Evolutionary conservation across 1,140 invertebrate species (phyloP), one percentile per base, ranked within the genome.

Genomic region (Nixonia krombeini): DNA sequence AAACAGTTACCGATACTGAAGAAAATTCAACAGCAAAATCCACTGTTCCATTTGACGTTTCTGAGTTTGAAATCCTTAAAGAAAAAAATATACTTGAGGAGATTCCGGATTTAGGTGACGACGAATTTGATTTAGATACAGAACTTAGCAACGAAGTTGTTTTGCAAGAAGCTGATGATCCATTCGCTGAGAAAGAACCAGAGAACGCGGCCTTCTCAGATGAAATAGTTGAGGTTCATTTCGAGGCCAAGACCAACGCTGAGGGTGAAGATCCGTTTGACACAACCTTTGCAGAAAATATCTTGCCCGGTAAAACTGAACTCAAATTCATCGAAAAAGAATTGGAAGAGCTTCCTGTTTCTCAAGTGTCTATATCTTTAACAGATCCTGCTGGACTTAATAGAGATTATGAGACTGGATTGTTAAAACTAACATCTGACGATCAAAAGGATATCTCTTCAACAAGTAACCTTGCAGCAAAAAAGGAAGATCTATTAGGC

Each of bases 221-320:
- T 4, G 82, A 82, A 33, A 82, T 85, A 47, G 73, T 80, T 35
- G 83, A 85, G 41, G 82, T 79, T 0, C 80, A 76, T 45, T 85
- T 85, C 31, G 83, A 80, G 51, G 80, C 73, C 0, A 83, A 81
- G 1, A 85, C 74, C n/a, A 82, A 80, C 42, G 82, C 73, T 8
- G 74, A 86, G 61, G 85, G 86, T 41, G 86, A 87, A 52, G 93
- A 95, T 88, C 94, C 93, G 0, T 96, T 96, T 74, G 94, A 96
- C 75, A 95, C 94, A 6, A 90, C 91, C 37, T 93, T 94, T 84
- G 93, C 91, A 0, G 91, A 93, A 28, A 91, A 91, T 70, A 87
- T 94, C 29, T 79, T 93, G 37, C 91, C 91, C 5, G 90, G 90
- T 25, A 90, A 90, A 79, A 83, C 86, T 17, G 89, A 91, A 79